Percentiles rank a stretch among this genome's conserved stretches.
Evolutionary conservation across 2,113 vertebrate species (phyloP).

Genomic region (Tursiops truncatus): DNA sequence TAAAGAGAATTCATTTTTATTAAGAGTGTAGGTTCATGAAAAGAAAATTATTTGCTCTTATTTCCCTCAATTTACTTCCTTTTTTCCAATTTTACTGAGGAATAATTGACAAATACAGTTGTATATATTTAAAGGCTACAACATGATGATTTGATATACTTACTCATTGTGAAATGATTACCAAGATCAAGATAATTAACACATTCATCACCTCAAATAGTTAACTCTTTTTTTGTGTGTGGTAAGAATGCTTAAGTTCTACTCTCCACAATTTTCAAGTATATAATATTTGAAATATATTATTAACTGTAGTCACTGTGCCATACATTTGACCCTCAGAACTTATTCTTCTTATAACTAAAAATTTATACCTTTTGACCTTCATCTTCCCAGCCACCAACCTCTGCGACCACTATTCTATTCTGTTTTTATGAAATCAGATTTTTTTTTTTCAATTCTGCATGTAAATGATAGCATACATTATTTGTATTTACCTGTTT

Average conservation of each 20-base stretch:
- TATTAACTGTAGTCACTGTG: background rate
- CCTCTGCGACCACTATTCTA: background rate
- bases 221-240: background rate
- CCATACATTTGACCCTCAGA: background rate
- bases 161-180: background rate
- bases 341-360: background rate
- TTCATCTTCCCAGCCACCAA: background rate
- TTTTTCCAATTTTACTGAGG: background rate
- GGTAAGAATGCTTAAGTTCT: background rate
- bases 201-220: background rate
- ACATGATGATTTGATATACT: background rate
- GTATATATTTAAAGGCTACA: background rate
- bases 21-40: background rate
- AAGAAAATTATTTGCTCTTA: background rate
- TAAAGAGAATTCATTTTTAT: background rate
- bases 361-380: background rate
- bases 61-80: background rate
- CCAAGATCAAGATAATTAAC: background rate
- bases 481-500: background rate
- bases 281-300: background rate
- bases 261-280: background rate
- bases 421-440: background rate
- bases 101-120: background rate
- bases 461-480: background rate
- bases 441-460: background rate